Conservation (phyloP, 1,140 invertebrate species). For the Bombus superbus region DNA sequence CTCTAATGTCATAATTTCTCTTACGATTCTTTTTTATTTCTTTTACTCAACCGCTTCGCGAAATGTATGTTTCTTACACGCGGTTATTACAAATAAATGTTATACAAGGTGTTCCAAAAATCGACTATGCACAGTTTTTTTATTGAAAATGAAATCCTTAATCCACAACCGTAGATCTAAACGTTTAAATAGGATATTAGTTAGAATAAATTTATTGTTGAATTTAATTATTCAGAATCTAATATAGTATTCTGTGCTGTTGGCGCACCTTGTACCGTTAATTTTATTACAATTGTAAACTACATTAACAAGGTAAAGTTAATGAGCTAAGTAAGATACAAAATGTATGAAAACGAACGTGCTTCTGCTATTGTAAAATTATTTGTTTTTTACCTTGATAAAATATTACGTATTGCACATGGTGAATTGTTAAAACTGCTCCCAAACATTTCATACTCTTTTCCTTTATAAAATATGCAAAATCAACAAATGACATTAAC, state of each 20-base stretch:
- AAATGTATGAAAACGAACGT: slow-evolving; percentile 46
- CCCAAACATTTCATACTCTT: slow-evolving; percentile 20
- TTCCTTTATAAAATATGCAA: slow-evolving; percentile 32
- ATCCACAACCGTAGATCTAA: not conserved
- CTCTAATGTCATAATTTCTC: slow-evolving; percentile 37
- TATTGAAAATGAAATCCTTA: not conserved
- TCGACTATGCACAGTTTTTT: not conserved
- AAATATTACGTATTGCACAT: slow-evolving; percentile 51
- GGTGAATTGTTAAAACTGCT: slow-evolving; percentile 33
- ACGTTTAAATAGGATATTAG: not conserved
- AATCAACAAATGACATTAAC: too few relatives aligned
- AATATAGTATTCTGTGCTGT: not conserved
- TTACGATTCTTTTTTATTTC: too few relatives aligned
- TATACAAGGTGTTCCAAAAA: slow-evolving; percentile 27
- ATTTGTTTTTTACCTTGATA: slow-evolving; percentile 57
- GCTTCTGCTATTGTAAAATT: slow-evolving; percentile 53
- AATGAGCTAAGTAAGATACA: slow-evolving; percentile 38
- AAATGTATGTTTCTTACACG: slow-evolving; percentile 1
- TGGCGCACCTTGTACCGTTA: slow-evolving; percentile 28
- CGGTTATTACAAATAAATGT: slow-evolving; percentile 13
- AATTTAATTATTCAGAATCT: not conserved
- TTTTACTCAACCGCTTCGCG: too few relatives aligned
- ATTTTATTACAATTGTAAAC: slow-evolving; percentile 45
- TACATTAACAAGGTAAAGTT: slow-evolving; percentile 19
- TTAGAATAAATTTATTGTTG: not conserved